phyloP scores from a whole-genome alignment of 2,113 vertebrate genomes.

The Aegotheles bennettii region DNA sequence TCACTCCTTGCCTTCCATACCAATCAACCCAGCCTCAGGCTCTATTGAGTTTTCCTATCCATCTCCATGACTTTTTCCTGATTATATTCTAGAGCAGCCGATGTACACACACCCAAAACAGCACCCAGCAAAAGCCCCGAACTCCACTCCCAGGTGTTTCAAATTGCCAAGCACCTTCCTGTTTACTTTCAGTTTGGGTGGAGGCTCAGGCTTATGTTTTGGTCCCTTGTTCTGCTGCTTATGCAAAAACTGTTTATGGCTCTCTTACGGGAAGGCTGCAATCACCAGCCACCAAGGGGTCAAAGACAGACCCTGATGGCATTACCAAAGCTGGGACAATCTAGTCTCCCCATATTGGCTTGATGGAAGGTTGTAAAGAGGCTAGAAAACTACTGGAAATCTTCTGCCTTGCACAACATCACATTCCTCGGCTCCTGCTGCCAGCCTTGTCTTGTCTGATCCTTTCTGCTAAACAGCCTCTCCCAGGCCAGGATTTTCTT shows the following conservation, averaged over 20 bases:
- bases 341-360: not conserved
- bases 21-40: not conserved
- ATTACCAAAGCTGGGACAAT: not conserved
- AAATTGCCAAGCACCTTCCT: not conserved
- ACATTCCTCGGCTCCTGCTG: not conserved
- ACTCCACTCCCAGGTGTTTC: not conserved
- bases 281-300: not conserved
- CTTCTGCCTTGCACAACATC: not conserved
- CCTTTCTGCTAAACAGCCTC: not conserved
- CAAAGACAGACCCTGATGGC: not conserved
- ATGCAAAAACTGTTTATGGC: not conserved
- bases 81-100: not conserved
- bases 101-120: fast-evolving
- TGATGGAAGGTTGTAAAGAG: not conserved
- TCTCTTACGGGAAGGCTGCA: not conserved
- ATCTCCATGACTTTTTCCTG: not conserved
- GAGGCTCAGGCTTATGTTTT: not conserved
- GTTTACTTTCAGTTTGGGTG: not conserved
- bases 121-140: not conserved
- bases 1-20: not conserved
- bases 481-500: not conserved
- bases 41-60: not conserved
- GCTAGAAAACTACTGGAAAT: not conserved
- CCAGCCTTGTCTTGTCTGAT: not conserved
- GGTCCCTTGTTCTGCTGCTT: not conserved